Evolutionary conservation across 2,113 vertebrate genomes (phyloP).

Genomic region (Psilopogon haemacephalus): DNA sequence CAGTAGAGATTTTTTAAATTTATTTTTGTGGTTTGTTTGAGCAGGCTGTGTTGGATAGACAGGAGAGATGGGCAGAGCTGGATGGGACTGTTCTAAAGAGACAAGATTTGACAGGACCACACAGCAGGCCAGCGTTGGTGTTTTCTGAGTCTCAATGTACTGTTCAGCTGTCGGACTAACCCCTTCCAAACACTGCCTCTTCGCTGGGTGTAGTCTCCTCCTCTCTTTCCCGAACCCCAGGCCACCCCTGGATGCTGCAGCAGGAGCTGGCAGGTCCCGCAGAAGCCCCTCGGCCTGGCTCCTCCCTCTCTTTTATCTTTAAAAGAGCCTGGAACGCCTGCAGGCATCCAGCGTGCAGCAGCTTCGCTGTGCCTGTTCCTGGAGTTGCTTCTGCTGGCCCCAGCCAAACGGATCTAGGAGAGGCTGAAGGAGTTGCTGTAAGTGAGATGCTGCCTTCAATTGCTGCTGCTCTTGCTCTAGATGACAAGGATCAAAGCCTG

Average conservation of each 20-base stretch:
- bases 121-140: fast-evolving
- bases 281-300: constrained; percentile 10
- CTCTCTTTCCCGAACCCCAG: not conserved
- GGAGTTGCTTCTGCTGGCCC: not conserved
- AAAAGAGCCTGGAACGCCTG: not conserved
- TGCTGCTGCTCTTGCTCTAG: not conserved
- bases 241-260: not conserved
- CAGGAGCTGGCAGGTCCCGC: not conserved
- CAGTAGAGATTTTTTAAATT: too few species aligned
- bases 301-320: constrained; percentile 3
- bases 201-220: not conserved
- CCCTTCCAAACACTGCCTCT: not conserved
- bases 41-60: fast-evolving
- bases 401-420: not conserved
- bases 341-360: fast-evolving
- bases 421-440: not conserved
- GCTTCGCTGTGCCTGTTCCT: not conserved
- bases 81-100: not conserved
- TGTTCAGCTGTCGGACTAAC: not conserved
- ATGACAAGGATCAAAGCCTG: not conserved
- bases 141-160: not conserved
- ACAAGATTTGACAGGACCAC: not conserved
- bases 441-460: not conserved
- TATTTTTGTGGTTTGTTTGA: not conserved
- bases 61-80: not conserved